These are phyloP conservation scores for Drosophila equinoxialis DNA, from an alignment of 1,140 invertebrate species.

Conservation along the genomic window DNA sequence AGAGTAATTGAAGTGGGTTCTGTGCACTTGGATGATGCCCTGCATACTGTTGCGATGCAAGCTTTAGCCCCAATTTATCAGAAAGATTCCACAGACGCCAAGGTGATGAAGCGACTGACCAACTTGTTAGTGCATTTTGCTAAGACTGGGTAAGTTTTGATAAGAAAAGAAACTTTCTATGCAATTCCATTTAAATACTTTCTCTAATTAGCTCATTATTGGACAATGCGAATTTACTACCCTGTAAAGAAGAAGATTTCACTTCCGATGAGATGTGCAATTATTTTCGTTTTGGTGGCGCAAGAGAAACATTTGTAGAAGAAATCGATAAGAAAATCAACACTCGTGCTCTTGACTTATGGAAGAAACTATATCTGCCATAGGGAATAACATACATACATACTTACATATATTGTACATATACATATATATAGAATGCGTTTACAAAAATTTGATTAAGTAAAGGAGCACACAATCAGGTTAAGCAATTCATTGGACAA, in stretches of 20 bases:
- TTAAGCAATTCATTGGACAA: not conserved
- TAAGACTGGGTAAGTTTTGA: conserved; percentile 62
- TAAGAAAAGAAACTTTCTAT: conserved; percentile 13
- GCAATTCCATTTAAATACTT: not conserved
- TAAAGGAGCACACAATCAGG: not conserved
- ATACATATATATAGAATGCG: not conserved
- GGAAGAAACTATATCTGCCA: conserved; percentile 47
- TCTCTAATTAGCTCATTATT: conserved; percentile 3
- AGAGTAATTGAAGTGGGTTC: conserved; percentile 38
- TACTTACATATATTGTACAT: too few relatives aligned
- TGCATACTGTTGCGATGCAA: conserved; percentile 52
- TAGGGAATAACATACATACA: not conserved
- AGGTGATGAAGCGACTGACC: conserved; percentile 36
- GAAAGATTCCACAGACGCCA: conserved; percentile 41
- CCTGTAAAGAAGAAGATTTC: conserved; percentile 40
- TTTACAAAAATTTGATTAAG: not conserved
- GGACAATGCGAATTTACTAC: not conserved
- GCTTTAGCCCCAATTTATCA: conserved; percentile 29
- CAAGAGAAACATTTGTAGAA: conserved; percentile 27
- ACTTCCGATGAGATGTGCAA: conserved; percentile 39
- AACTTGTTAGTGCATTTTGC: conserved; percentile 44
- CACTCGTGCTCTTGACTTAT: conserved; percentile 28
- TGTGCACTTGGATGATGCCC: conserved; percentile 63
- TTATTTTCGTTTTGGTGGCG: conserved; percentile 31
- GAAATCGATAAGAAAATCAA: conserved; percentile 27